Conservation (phyloP, 1,140 invertebrate species). For the Anastrepha obliqua region DNA sequence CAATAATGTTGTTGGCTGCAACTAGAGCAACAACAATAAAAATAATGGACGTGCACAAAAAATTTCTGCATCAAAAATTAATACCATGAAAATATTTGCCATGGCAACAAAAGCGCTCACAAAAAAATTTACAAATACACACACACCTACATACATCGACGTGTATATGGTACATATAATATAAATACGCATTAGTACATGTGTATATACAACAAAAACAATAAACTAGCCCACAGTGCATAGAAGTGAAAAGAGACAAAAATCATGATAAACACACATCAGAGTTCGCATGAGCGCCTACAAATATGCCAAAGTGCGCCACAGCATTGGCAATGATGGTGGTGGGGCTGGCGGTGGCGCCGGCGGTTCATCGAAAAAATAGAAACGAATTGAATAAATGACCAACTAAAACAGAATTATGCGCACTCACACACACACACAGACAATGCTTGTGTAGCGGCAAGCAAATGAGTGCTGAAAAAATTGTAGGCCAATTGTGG, state of each 20-base stretch:
- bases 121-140: conserved; percentile 8
- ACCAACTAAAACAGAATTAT: conserved; percentile 52
- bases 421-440: background rate
- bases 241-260: conserved; percentile 51
- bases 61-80: conserved; percentile 50
- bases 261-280: conserved; percentile 3
- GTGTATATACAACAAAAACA: conserved; percentile 18
- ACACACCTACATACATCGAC: background rate
- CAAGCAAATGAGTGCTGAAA: background rate
- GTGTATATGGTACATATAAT: background rate
- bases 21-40: conserved; percentile 1
- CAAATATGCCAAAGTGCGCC: conserved; percentile 45
- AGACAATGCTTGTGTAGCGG: background rate
- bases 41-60: conserved; percentile 45
- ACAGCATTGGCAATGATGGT: background rate
- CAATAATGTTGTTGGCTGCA: background rate
- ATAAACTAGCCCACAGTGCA: background rate
- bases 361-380: conserved; percentile 30
- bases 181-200: background rate
- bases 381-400: conserved; percentile 46
- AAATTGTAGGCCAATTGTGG: conserved; percentile 47
- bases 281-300: conserved; percentile 44
- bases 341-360: background rate
- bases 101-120: conserved; percentile 45
- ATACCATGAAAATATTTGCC: conserved; percentile 53